phyloP scores from a whole-genome alignment of 2,888 invertebrate genomes.

The Onthophagus sagittarius region DNA sequence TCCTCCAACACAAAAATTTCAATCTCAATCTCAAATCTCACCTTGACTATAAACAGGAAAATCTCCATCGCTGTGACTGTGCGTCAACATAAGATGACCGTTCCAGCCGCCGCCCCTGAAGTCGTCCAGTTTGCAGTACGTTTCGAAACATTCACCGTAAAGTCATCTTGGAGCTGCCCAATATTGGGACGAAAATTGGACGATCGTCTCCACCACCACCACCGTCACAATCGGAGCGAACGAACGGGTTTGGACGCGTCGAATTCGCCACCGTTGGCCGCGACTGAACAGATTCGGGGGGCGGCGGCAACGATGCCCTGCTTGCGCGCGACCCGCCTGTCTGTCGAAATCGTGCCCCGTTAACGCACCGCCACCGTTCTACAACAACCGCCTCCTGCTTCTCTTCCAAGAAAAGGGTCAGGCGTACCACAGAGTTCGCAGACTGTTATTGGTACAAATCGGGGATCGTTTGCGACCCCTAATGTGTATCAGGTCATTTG shows the following conservation, averaged over 20 bases:
- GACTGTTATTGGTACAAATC: no score
- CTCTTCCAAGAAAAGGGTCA: no score
- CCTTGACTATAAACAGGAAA: conserved; percentile 79
- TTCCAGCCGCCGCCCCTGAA: conserved; percentile 25
- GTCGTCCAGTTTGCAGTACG: conserved; percentile 49
- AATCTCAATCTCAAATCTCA: conserved; percentile 41
- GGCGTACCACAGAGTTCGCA: no score
- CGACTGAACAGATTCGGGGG: neutral
- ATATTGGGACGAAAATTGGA: no score
- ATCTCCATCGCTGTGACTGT: conserved; percentile 82
- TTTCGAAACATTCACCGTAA: conserved; percentile 14
- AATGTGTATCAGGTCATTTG: no score
- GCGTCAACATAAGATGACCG: conserved; percentile 63
- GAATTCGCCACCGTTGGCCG: neutral
- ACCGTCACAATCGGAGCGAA: neutral
- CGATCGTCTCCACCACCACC: neutral
- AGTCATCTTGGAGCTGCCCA: neutral
- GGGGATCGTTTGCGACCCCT: no score
- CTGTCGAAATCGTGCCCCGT: neutral
- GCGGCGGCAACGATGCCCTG: neutral
- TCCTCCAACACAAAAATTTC: neutral
- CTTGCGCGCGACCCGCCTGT: neutral
- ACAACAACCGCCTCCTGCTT: neutral
- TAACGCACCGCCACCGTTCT: neutral
- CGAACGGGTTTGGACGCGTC: neutral